phyloP scores from a whole-genome alignment of 2,797 vertebrate species.

The Channa striata region DNA sequence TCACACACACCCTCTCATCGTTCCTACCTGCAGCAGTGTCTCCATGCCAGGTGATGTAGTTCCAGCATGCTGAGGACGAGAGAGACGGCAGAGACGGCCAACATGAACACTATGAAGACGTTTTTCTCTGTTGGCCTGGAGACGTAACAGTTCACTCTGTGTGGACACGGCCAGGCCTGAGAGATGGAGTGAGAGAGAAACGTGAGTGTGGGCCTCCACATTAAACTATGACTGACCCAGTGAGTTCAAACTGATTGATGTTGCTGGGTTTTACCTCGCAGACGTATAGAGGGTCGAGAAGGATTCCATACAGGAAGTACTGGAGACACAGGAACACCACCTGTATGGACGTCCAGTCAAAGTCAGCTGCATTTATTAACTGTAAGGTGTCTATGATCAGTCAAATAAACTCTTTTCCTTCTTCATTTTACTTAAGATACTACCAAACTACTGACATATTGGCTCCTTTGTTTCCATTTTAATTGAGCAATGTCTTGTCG shows the following conservation, averaged over 20 bases:
- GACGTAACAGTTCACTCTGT: constrained; percentile 96
- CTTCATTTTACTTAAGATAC: neutral
- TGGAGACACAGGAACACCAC: constrained; percentile 94
- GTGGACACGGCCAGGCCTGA: constrained; percentile 90
- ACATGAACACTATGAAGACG: constrained; percentile 97
- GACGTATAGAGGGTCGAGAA: constrained; percentile 90
- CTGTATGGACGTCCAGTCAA: constrained; percentile 29
- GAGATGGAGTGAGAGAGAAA: neutral
- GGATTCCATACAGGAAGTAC: constrained; percentile 93
- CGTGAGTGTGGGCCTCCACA: rapidly evolving
- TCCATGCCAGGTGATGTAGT: constrained; percentile 94
- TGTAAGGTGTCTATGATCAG: no score
- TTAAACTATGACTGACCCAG: neutral
- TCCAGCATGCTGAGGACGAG: constrained; percentile 92
- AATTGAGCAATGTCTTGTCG: no score
- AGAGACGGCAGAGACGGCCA: constrained; percentile 91
- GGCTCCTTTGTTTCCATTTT: no score
- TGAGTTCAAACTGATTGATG: rapidly evolving
- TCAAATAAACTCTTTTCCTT: neutral
- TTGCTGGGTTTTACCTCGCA: constrained; percentile 80
- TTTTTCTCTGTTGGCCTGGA: constrained; percentile 99
- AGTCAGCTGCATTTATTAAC: neutral
- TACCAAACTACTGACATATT: no score
- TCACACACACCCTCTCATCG: no score
- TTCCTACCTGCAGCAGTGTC: constrained; percentile 84